Conservation (phyloP, 2,888 invertebrate genomes). For the Liodrosophila aerea region DNA sequence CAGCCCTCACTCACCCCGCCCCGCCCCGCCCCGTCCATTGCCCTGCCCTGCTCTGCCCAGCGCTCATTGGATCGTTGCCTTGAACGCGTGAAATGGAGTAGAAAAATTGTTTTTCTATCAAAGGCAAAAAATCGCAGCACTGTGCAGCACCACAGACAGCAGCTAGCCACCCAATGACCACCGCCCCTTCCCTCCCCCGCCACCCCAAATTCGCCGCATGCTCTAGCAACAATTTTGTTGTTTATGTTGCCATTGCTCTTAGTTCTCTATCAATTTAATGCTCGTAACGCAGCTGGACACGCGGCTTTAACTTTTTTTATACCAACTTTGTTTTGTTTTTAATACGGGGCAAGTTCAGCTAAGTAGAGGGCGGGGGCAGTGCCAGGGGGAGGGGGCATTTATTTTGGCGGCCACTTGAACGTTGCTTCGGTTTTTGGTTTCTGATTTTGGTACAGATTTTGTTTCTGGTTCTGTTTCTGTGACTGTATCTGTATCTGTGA, state of each 20-base stretch:
- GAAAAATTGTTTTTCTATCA: conserved; percentile 79
- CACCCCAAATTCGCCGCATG: too few species aligned
- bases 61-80: conserved; percentile 46
- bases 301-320: conserved; percentile 64
- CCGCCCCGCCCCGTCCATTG: not conserved
- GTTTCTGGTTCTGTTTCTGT: conserved; percentile 22
- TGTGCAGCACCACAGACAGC: conserved; percentile 12
- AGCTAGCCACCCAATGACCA: not conserved
- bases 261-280: conserved; percentile 66
- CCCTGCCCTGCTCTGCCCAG: conserved; percentile 26
- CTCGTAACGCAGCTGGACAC: conserved; percentile 59
- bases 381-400: not conserved
- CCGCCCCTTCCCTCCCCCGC: conserved; percentile 26
- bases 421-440: conserved; percentile 45
- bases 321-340: conserved; percentile 19
- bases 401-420: conserved; percentile 43
- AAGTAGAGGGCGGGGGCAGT: not conserved
- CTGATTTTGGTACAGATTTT: conserved; percentile 28
- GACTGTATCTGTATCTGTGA: conserved; percentile 30
- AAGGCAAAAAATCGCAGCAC: conserved; percentile 66
- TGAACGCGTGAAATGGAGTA: conserved; percentile 78
- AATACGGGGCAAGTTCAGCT: conserved; percentile 9
- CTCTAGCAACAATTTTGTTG: conserved; percentile 46
- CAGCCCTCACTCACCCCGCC: conserved; percentile 3
- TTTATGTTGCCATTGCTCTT: conserved; percentile 41